These are phyloP conservation scores for Manis crassicaudata DNA, from an alignment of 2,797 vertebrate genomes.

Conservation along the genomic window DNA sequence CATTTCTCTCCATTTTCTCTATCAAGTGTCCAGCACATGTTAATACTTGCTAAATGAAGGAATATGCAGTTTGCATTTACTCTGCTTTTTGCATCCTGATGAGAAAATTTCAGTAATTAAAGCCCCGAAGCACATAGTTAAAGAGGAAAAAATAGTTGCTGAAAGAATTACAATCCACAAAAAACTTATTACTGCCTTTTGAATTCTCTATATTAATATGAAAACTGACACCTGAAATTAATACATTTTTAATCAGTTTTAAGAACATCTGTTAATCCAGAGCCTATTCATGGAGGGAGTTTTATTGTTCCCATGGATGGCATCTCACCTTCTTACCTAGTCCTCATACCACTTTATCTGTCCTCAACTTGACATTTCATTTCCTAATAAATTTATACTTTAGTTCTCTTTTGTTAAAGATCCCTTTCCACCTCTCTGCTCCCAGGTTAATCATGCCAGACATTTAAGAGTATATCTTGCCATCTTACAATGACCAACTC, in stretches of 20 bases:
- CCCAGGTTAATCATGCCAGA: not conserved
- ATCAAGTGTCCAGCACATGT: not conserved
- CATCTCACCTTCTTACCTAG: too few relatives aligned
- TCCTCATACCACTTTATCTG: not conserved
- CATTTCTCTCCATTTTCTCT: not conserved
- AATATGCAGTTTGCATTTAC: not conserved
- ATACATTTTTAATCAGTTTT: not conserved
- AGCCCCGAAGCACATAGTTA: not conserved
- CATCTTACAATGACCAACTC: not conserved
- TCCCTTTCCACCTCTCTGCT: not conserved
- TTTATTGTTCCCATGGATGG: not conserved
- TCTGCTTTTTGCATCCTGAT: not conserved
- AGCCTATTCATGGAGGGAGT: not conserved
- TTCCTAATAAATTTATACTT: not conserved
- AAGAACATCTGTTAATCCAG: not conserved
- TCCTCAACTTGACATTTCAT: not conserved
- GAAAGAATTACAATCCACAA: not conserved
- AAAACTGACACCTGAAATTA: not conserved
- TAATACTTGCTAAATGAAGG: not conserved
- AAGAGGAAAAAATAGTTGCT: not conserved
- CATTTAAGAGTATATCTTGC: not conserved
- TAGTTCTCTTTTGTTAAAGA: not conserved
- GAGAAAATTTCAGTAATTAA: not conserved
- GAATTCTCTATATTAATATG: not conserved
- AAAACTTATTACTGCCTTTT: too few relatives aligned